Evolutionary conservation across 2,113 vertebrate species (phyloP).

Genomic region (Campylomormyrus numenius): DNA sequence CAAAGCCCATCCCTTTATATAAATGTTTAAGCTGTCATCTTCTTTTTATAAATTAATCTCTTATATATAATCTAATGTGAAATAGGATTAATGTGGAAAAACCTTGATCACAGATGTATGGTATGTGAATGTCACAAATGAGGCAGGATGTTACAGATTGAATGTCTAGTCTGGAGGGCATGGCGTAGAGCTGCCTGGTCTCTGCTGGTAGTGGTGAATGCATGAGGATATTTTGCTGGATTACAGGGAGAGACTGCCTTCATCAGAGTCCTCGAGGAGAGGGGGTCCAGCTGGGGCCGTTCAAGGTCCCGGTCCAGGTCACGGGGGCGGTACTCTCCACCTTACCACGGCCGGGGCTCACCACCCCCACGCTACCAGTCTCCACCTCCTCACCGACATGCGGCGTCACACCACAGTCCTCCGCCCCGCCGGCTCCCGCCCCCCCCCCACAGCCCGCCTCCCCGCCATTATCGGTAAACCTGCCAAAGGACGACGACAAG

Average conservation of each 20-base stretch:
- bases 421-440: slow-evolving; percentile 53
- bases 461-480: slow-evolving; percentile 64
- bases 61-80: background rate
- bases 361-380: slow-evolving; percentile 76
- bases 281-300: slow-evolving; percentile 72
- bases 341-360: slow-evolving; percentile 76
- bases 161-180: background rate
- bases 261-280: slow-evolving; percentile 79
- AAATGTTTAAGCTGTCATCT: background rate
- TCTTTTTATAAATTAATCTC: background rate
- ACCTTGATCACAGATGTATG: background rate
- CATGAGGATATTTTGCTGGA: slow-evolving; percentile 20
- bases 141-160: background rate
- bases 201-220: background rate
- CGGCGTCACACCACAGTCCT: slow-evolving; percentile 63
- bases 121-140: background rate
- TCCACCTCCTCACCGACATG: slow-evolving; percentile 68
- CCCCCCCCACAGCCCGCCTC: slow-evolving; percentile 58
- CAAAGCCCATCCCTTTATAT: background rate
- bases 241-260: slow-evolving; percentile 79
- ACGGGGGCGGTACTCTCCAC: slow-evolving; percentile 76
- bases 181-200: background rate
- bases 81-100: background rate
- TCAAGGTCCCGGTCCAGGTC: slow-evolving; percentile 83
- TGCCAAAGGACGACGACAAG: slow-evolving; percentile 6